These are phyloP conservation scores for Lycia hirtaria DNA, from an alignment of 2,888 invertebrate genomes.

Conservation along the genomic window DNA sequence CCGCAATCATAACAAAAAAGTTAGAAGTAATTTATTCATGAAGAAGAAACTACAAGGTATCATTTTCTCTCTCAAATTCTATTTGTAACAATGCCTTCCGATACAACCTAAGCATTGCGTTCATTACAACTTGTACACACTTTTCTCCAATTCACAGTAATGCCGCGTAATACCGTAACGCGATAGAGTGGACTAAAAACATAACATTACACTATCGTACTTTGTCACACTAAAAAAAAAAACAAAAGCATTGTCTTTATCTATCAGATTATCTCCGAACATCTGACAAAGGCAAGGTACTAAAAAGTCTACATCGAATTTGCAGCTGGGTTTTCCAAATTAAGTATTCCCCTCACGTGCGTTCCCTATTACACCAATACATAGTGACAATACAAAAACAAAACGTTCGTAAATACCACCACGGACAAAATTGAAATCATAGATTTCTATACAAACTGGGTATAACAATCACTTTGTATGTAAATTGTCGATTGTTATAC, in stretches of 20 bases:
- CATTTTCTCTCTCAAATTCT: conserved; percentile 13
- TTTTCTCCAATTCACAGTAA: conserved; percentile 24
- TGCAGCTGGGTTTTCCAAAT: conserved; percentile 52
- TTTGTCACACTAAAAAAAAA: conserved; percentile 11
- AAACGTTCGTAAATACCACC: conserved; percentile 59
- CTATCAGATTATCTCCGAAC: background rate
- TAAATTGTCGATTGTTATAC: conserved; percentile 16
- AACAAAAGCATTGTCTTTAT: background rate
- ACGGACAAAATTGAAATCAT: conserved; percentile 62
- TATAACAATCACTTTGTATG: conserved; percentile 44
- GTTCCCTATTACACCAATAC: conserved; percentile 73
- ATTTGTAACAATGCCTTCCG: conserved; percentile 7
- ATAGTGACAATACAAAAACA: conserved; percentile 72
- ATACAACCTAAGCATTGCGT: conserved; percentile 21
- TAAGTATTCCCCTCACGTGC: conserved; percentile 67
- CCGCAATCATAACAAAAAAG: too few species aligned
- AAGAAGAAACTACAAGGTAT: background rate
- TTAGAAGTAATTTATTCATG: background rate
- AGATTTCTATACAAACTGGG: conserved; percentile 47
- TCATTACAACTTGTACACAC: conserved; percentile 28
- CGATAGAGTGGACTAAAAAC: conserved; percentile 16
- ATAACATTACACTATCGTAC: conserved; percentile 9
- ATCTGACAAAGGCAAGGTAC: conserved; percentile 31
- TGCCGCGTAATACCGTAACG: conserved; percentile 13
- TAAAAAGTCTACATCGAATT: conserved; percentile 8